phyloP scores from a whole-genome alignment of 2,113 vertebrate species.

The Cisticola juncidis region DNA sequence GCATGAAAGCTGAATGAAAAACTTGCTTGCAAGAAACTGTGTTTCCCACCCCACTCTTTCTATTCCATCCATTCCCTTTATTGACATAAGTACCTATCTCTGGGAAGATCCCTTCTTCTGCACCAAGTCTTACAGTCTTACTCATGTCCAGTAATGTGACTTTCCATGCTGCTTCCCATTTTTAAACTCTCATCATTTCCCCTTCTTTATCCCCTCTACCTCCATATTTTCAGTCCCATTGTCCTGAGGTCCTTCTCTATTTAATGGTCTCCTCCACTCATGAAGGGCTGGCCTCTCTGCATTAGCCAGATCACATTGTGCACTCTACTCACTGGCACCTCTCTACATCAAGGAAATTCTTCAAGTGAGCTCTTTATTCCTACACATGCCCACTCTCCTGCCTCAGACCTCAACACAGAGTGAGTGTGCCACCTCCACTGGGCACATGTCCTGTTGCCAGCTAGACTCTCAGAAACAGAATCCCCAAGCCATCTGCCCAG shows the following conservation, averaged over 20 bases:
- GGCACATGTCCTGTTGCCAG: constrained; percentile 27
- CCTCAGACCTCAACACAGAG: not conserved
- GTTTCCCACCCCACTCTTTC: not conserved
- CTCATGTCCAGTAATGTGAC: not conserved
- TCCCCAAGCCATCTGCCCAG: not conserved
- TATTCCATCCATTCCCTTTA: not conserved
- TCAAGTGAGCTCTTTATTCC: not conserved
- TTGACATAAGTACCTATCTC: not conserved
- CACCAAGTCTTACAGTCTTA: not conserved
- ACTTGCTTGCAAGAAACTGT: not conserved
- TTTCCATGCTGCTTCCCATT: not conserved
- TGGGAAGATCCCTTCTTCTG: not conserved
- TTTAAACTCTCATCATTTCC: not conserved
- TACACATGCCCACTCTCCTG: not conserved
- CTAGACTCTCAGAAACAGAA: constrained; percentile 29
- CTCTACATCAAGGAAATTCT: not conserved
- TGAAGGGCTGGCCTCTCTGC: not conserved
- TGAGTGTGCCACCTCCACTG: not conserved
- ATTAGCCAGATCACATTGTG: not conserved
- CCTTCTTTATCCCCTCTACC: not conserved
- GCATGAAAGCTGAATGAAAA: not conserved
- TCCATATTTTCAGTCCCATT: not conserved
- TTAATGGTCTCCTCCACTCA: not conserved
- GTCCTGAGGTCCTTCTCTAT: not conserved
- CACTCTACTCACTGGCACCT: not conserved